Percentiles rank a stretch among this genome's conserved stretches.
Conservation (phyloP, 2,113 vertebrate species). For the Muntiacus muntjak region DNA sequence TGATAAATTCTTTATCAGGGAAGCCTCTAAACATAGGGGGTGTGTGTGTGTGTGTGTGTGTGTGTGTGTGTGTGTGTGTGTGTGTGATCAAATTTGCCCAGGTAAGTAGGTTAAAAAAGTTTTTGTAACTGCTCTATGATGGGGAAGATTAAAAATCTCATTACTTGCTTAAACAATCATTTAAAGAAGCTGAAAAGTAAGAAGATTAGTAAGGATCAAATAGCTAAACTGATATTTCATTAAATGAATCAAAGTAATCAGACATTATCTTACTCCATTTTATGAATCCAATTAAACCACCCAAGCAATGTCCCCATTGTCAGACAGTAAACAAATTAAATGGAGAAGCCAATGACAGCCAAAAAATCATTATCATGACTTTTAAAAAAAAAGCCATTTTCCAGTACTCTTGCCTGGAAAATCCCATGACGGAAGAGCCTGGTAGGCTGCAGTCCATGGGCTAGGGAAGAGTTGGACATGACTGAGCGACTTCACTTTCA, state of each 20-base stretch:
- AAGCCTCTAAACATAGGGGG: not conserved
- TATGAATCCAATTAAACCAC: not conserved
- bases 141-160: not conserved
- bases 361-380: too few relatives aligned
- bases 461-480: fast-evolving
- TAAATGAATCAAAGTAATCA: constrained; percentile 4
- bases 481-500: fast-evolving
- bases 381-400: not conserved
- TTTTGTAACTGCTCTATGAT: not conserved
- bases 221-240: not conserved
- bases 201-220: not conserved
- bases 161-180: not conserved
- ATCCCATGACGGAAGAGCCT: not conserved
- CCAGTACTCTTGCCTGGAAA: not conserved
- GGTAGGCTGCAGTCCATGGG: not conserved
- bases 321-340: not conserved
- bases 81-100: not conserved
- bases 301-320: not conserved
- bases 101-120: not conserved
- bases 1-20: not conserved
- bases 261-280: not conserved
- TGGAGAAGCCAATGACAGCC: not conserved
- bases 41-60: not conserved
- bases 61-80: too few relatives aligned
- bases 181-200: not conserved